Base-by-base conservation (phyloP, 2,888 invertebrate species). In the Lasioglossum oenotherae region DNA sequence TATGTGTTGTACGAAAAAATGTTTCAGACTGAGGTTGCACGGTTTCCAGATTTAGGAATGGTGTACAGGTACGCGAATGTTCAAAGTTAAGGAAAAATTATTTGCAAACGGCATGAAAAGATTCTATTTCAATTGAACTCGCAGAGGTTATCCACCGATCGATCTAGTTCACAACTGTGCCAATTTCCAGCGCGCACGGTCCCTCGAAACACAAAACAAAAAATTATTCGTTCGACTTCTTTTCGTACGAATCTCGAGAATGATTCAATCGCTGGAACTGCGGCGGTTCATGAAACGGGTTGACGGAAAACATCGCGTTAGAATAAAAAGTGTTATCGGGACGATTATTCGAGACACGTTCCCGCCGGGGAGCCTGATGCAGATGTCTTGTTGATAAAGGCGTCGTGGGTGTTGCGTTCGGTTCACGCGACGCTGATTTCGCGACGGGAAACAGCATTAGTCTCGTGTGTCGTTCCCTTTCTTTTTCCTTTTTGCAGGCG, bases 391-490 rank as follows among this genome's bases (percentile, higher is more conserved):
- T 44, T 41, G 78, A 78, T 78, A 72, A 78, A 78, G 53, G n/a
- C 12, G 23, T 4, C 23, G 23, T 14, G 23, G 27, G 60, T 27
- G 60, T 27, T 27, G 60, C 12, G 64, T 27, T 12, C n/a, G 49
- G 41, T 81, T 81, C 82, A 81, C 82, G 81, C 81, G 81, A 77
- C 57, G n/a, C 57, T 2, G 12, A 23, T 49, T 23, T 57, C 69
- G 69, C 31, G 64, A n/a, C 14, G 44, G 10, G 31, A 31, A 72
- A 12, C 27, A n/a, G 44, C 44, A 23, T n/a, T 53, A 10, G 35
- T 10, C 46, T 8, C 38, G 31, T 31, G 19, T 31, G 19, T 60
- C 14, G 60, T 27, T 60, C 8, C 27, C 8, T 31, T 8, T 8
- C 2, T 19, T 27, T 35, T 49, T 83, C 83, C 53, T 10, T n/a